Conservation (phyloP, 2,888 invertebrate species). For the Conops quadrifasciatus region DNA sequence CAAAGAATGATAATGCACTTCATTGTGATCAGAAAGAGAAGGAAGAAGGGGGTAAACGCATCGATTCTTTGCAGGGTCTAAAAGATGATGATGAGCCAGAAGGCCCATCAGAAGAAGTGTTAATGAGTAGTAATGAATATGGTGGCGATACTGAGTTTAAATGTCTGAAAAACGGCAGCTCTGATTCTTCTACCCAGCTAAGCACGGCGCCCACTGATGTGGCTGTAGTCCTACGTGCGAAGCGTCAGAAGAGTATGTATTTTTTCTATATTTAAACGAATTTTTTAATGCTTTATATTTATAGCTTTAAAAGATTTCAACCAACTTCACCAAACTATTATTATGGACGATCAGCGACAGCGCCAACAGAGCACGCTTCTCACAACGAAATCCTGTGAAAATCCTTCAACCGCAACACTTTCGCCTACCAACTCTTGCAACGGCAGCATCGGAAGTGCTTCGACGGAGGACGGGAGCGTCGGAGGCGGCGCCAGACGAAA, state of each 20-base stretch:
- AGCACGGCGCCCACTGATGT: background rate
- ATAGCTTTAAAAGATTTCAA: slow-evolving; percentile 31
- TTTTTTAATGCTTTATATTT: background rate
- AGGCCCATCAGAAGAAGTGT: background rate
- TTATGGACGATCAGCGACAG: slow-evolving; percentile 36
- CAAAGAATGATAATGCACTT: no score
- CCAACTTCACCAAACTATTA: slow-evolving; percentile 46
- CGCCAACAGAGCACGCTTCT: slow-evolving; percentile 51
- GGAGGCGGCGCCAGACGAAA: slow-evolving; percentile 59
- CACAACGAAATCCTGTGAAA: slow-evolving; percentile 57
- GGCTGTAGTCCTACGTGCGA: slow-evolving; percentile 40
- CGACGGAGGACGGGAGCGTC: slow-evolving; percentile 50
- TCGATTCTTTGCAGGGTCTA: background rate
- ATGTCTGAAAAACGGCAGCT: slow-evolving; percentile 9
- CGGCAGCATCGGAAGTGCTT: slow-evolving; percentile 57
- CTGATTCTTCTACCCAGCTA: background rate
- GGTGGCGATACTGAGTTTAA: slow-evolving; percentile 8
- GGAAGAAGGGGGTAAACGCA: background rate
- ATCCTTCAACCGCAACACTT: slow-evolving; percentile 48
- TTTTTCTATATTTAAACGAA: background rate
- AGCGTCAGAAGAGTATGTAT: slow-evolving; percentile 47
- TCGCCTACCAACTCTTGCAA: slow-evolving; percentile 59
- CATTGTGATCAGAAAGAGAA: slow-evolving; percentile 15
- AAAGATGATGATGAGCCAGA: background rate
- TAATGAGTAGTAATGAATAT: background rate